phyloP scores from a whole-genome alignment of 2,113 vertebrate genomes.

The Charadrius vociferus region DNA sequence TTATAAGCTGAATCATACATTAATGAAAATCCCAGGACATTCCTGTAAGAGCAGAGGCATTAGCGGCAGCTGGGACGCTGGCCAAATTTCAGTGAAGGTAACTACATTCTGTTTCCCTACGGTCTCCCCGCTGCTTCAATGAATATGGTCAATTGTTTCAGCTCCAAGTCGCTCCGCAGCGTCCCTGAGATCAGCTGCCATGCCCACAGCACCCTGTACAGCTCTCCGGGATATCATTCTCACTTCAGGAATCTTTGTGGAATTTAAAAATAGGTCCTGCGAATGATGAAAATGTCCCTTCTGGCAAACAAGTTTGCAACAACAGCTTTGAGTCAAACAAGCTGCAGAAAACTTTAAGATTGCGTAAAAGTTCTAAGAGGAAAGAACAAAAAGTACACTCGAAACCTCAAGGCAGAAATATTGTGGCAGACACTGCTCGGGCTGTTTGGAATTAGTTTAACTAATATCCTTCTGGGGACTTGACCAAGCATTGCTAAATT shows the following conservation, averaged over 20 bases:
- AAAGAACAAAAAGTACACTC: slow-evolving; percentile 7
- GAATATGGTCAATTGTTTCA: slow-evolving; percentile 10
- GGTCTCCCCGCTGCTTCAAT: background rate
- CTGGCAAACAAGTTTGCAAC: background rate
- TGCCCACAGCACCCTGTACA: background rate
- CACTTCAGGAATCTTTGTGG: background rate
- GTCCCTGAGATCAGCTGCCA: background rate
- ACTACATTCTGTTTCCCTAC: background rate
- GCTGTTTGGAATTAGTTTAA: background rate
- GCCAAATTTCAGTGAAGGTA: slow-evolving; percentile 50
- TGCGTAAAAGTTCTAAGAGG: background rate
- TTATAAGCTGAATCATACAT: slow-evolving; percentile 41
- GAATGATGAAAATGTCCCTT: background rate
- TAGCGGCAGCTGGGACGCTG: background rate
- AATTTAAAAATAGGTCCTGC: slow-evolving; percentile 22
- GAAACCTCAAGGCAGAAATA: background rate
- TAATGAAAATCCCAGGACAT: slow-evolving; percentile 50
- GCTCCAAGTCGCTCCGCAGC: background rate
- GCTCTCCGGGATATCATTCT: background rate
- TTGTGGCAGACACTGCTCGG: background rate
- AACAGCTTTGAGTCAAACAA: slow-evolving; percentile 30
- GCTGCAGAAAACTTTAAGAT: background rate
- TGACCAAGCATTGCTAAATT: background rate
- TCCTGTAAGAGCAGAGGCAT: slow-evolving; percentile 27
- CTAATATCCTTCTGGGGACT: background rate